Evolutionary conservation across 1,140 invertebrate species (phyloP).

Genomic region (Dendrolimus punctatus): DNA sequence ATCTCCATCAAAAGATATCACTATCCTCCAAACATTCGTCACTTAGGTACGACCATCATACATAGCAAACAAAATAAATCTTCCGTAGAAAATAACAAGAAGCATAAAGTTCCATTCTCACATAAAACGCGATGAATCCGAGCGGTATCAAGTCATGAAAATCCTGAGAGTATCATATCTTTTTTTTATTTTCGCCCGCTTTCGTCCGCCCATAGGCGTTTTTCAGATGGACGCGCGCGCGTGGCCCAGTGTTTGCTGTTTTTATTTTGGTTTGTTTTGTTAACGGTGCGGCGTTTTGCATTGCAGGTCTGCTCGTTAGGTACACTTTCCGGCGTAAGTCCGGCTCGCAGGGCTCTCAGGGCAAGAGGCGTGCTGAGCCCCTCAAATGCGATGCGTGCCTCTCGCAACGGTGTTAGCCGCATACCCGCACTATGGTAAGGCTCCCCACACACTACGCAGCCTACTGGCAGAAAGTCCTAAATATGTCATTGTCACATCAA

Average conservation of each 20-base stretch:
- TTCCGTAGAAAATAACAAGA: slow-evolving; percentile 24
- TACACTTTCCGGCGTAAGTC: slow-evolving; percentile 73
- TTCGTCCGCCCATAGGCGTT: slow-evolving; percentile 57
- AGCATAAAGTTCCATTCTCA: slow-evolving; percentile 33
- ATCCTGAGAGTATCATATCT: slow-evolving; percentile 34
- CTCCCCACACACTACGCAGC: slow-evolving; percentile 31
- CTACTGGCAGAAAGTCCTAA: slow-evolving; percentile 25
- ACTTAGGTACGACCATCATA: slow-evolving; percentile 21
- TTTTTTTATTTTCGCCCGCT: slow-evolving; percentile 46
- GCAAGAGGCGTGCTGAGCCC: slow-evolving; percentile 61
- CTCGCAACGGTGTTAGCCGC: slow-evolving; percentile 70
- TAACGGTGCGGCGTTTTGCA: slow-evolving; percentile 69
- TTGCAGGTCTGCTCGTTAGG: slow-evolving; percentile 73
- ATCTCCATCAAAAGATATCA: slow-evolving; percentile 19
- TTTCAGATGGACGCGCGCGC: slow-evolving; percentile 65
- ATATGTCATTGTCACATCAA: too few species aligned
- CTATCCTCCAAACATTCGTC: slow-evolving; percentile 21
- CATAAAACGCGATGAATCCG: slow-evolving; percentile 45
- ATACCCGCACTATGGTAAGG: slow-evolving; percentile 68
- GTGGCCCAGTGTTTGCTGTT: slow-evolving; percentile 38
- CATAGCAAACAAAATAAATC: slow-evolving; percentile 25
- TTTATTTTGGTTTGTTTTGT: slow-evolving; percentile 50
- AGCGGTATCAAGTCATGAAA: slow-evolving; percentile 46
- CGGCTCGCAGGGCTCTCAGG: slow-evolving; percentile 68
- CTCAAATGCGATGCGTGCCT: slow-evolving; percentile 71